Evolutionary conservation across 2,797 vertebrate species (phyloP), one percentile per base, ranked within the genome.

Genomic region (Poeciliopsis presidionis): DNA sequence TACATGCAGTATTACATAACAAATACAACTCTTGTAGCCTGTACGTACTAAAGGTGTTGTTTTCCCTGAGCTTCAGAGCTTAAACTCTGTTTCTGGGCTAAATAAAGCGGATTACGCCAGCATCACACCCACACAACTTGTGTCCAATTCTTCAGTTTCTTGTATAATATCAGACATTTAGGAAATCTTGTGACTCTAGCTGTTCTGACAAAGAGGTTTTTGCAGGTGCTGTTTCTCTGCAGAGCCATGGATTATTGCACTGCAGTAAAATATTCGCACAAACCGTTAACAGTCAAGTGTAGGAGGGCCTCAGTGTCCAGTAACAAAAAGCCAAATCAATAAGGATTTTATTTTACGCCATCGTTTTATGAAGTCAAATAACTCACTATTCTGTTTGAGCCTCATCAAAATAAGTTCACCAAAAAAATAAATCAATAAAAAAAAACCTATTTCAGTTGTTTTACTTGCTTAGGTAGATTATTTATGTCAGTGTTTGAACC

Each of bases 61-160:
- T 86, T 77, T 77, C 55, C 71, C 61, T 85, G 61, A 82, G 71
- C 73, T 86, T 88, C 72, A 83, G 75, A 49, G 81, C 73, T 80
- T 86, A 57, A 82, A 70, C 85, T 82, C 79, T 86, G 63, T 83
- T 80, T 84, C 76, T 9, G 51, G 83, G 86, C 87, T 91, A 89
- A 92, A 90, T 88, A 82, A 86, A 89, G 84, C 49, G 86, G 59
- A 5, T 86, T 78, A 81, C 84, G 85, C 81, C 86, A 86, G 83
- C 30, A 16, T 67, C 81, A 73, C 88, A 25, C 87, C 91, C 81
- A 89, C 89, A 63, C 83, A 89, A 87, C 85, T 88, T 85, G 80
- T 90, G 89, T 91, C 85, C 85, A 88, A 39, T 22, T 59, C 82
- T 86, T 77, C 75, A 33, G 63, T 79, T 89, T 77, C 83, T 91